phyloP scores from a whole-genome alignment of 1,140 invertebrate species.

The Drosophila albomicans region DNA sequence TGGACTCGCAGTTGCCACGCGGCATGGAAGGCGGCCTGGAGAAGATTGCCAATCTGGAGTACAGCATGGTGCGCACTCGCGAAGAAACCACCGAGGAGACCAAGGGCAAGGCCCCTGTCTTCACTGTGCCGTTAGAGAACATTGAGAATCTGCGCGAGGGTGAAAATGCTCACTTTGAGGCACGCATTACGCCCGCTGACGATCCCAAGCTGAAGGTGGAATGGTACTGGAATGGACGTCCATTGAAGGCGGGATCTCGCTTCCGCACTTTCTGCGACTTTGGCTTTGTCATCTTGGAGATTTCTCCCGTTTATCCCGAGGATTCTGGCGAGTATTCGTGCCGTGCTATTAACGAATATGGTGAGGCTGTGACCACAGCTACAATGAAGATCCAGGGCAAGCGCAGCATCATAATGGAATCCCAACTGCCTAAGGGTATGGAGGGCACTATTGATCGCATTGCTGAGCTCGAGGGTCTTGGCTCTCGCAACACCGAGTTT shows the following conservation, averaged over 20 bases:
- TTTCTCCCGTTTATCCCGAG: constrained; percentile 97
- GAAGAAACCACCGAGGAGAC: constrained; percentile 90
- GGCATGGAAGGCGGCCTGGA: constrained; percentile 96
- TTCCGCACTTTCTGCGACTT: constrained; percentile 98
- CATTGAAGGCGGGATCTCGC: constrained; percentile 94
- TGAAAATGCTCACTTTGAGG: constrained; percentile 98
- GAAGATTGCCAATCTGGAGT: constrained; percentile 96
- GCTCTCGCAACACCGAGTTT: constrained; percentile 87
- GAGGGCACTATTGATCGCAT: constrained; percentile 97
- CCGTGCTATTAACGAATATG: constrained; percentile 94
- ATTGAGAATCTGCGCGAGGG: constrained; percentile 94
- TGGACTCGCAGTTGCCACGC: constrained; percentile 97
- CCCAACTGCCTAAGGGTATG: constrained; percentile 96
- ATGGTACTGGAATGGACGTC: constrained; percentile 98
- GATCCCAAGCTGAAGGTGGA: constrained; percentile 98
- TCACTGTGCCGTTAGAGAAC: constrained; percentile 95
- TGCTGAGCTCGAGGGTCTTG: constrained; percentile 95
- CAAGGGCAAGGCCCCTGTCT: constrained; percentile 93
- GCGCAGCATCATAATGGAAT: constrained; percentile 95
- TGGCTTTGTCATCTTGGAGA: constrained; percentile 97
- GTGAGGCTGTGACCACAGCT: constrained; percentile 96
- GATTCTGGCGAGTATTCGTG: constrained; percentile 97
- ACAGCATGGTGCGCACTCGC: constrained; percentile 90
- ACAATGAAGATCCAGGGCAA: constrained; percentile 96
- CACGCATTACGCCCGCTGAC: constrained; percentile 95